Evolutionary conservation across 2,113 vertebrate species (phyloP).

Genomic region (Muntiacus reevesi): DNA sequence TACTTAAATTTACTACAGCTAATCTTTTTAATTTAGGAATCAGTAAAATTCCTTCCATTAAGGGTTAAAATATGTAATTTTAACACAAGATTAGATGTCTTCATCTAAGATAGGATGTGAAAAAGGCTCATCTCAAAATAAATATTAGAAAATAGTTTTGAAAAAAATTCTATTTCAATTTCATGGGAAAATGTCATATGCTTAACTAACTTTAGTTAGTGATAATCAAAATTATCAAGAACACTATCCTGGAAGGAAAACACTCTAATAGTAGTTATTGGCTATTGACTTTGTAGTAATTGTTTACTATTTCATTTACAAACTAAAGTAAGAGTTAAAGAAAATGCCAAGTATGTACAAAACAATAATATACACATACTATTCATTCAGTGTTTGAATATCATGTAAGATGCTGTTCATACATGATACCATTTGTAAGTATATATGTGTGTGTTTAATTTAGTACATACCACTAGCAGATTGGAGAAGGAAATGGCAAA

Average conservation of each 20-base stretch:
- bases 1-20: not conserved
- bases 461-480: not conserved
- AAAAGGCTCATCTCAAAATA: not conserved
- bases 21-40: not conserved
- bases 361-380: not conserved
- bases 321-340: not conserved
- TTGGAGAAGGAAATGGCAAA: not conserved
- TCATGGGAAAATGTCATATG: not conserved
- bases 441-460: not conserved
- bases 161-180: slow-evolving; percentile 10
- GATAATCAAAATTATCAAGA: slow-evolving; percentile 32
- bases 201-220: slow-evolving; percentile 1
- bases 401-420: not conserved
- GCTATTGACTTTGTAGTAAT: not conserved
- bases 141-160: not conserved
- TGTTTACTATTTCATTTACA: not conserved
- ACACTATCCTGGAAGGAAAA: not conserved
- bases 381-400: not conserved
- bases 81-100: not conserved
- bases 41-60: not conserved
- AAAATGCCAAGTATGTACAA: not conserved
- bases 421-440: not conserved
- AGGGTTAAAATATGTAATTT: not conserved
- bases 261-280: not conserved
- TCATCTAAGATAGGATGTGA: not conserved